These are phyloP conservation scores for Gephyroberyx darwinii DNA, from an alignment of 2,797 vertebrate species.

Conservation along the genomic window DNA sequence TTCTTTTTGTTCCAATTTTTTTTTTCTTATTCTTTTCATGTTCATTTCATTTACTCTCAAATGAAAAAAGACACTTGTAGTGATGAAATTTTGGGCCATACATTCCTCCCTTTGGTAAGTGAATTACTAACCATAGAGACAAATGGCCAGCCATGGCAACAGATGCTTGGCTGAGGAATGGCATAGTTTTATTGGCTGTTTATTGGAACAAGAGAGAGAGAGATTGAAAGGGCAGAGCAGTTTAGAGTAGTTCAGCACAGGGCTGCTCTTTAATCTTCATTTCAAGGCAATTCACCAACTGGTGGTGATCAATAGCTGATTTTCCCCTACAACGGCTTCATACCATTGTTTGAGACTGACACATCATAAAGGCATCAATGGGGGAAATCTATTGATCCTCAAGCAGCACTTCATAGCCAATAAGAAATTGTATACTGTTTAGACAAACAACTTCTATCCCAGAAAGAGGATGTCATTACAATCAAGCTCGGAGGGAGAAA, in stretches of 20 bases:
- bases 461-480: neutral
- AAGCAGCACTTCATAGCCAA: slow-evolving; percentile 18
- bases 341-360: slow-evolving; percentile 48
- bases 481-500: neutral
- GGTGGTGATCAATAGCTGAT: slow-evolving; percentile 63
- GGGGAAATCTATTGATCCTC: slow-evolving; percentile 37
- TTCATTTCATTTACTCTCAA: slow-evolving; percentile 61
- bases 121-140: slow-evolving; percentile 72
- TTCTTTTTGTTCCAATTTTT: slow-evolving; percentile 24
- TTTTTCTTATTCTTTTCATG: slow-evolving; percentile 46
- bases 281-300: slow-evolving; percentile 61
- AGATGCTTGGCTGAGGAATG: slow-evolving; percentile 69
- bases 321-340: slow-evolving; percentile 49
- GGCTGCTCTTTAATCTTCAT: slow-evolving; percentile 71
- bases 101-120: slow-evolving; percentile 51
- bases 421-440: slow-evolving; percentile 28
- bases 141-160: slow-evolving; percentile 61
- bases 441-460: slow-evolving; percentile 11
- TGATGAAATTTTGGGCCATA: slow-evolving; percentile 61
- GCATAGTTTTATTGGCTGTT: slow-evolving; percentile 60
- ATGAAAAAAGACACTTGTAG: slow-evolving; percentile 59
- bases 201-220: slow-evolving; percentile 54
- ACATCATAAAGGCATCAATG: slow-evolving; percentile 48
- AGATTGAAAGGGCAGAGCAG: slow-evolving; percentile 43
- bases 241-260: slow-evolving; percentile 45